These are phyloP conservation scores for Xanthorhoe spadicearia DNA, from an alignment of 2,888 invertebrate genomes.

Conservation along the genomic window DNA sequence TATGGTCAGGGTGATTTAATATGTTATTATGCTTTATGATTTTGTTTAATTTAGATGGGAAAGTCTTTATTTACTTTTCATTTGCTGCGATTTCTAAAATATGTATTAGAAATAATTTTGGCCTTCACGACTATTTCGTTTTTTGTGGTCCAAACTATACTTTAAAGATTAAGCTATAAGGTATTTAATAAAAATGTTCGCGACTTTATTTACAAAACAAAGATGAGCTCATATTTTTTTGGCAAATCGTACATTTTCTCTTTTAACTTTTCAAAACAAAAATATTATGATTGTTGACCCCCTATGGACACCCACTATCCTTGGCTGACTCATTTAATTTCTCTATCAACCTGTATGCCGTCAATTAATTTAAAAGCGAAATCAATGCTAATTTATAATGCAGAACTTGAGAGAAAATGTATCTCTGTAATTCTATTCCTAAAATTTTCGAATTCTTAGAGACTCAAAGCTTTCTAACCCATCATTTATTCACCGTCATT, in stretches of 20 bases:
- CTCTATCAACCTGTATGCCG: not conserved
- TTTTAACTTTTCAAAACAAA: no score
- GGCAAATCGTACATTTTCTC: no score
- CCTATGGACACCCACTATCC: no score
- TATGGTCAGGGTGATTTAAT: conserved; percentile 6
- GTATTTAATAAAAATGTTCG: no score
- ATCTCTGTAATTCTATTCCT: not conserved
- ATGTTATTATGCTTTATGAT: not conserved
- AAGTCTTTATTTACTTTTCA: not conserved
- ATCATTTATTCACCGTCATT: conserved; percentile 25
- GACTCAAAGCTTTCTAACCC: not conserved
- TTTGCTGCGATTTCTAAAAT: not conserved
- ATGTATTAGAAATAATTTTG: not conserved
- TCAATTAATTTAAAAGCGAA: not conserved
- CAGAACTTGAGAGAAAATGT: not conserved
- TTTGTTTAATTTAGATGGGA: not conserved
- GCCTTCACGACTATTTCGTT: no score
- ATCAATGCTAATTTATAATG: not conserved
- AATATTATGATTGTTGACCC: no score
- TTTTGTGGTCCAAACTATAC: no score
- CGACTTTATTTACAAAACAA: no score
- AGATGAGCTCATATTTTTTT: no score
- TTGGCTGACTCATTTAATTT: no score
- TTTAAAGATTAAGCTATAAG: no score
- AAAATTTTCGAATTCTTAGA: not conserved